phyloP scores from a whole-genome alignment of 2,888 invertebrate species.

The Ennomos erosarius region DNA sequence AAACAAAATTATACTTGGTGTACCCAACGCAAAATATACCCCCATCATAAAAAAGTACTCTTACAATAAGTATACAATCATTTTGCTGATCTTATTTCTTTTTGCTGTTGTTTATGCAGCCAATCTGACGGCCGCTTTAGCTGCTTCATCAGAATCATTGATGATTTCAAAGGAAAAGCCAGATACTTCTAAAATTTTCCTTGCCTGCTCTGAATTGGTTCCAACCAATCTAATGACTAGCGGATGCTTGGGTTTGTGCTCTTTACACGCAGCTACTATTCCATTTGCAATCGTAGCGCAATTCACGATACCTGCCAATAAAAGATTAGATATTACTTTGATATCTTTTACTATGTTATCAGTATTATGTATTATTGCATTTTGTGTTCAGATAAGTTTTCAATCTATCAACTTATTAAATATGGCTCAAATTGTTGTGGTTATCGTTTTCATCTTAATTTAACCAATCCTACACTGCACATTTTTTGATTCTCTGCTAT shows the following conservation, averaged over 20 bases:
- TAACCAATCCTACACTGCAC: too few relatives aligned
- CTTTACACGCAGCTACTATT: slow-evolving; percentile 94
- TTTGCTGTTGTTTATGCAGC: slow-evolving; percentile 41
- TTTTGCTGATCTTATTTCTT: too few relatives aligned
- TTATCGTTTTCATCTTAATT: too few relatives aligned
- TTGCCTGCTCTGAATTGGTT: slow-evolving; percentile 95
- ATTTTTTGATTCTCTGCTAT: too few relatives aligned
- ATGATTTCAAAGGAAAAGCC: slow-evolving; percentile 94
- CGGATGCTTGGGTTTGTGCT: slow-evolving; percentile 92
- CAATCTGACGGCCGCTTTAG: slow-evolving; percentile 91
- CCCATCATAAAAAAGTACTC: too few relatives aligned
- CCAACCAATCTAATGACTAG: slow-evolving; percentile 98
- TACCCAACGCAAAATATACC: too few relatives aligned
- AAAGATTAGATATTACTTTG: slow-evolving; percentile 11
- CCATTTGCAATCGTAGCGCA: slow-evolving; percentile 99
- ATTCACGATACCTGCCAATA: slow-evolving; percentile 94
- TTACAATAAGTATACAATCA: too few relatives aligned
- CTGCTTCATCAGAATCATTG: slow-evolving; percentile 96
- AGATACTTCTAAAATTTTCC: slow-evolving; percentile 92
- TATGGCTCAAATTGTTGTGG: too few relatives aligned
- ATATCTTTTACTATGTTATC: not conserved
- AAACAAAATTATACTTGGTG: too few relatives aligned
- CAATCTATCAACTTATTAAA: too few relatives aligned
- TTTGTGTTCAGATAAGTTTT: too few relatives aligned
- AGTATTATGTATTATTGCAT: too few relatives aligned